Conservation (phyloP, 2,888 invertebrate species). For the Xylota segnis region DNA sequence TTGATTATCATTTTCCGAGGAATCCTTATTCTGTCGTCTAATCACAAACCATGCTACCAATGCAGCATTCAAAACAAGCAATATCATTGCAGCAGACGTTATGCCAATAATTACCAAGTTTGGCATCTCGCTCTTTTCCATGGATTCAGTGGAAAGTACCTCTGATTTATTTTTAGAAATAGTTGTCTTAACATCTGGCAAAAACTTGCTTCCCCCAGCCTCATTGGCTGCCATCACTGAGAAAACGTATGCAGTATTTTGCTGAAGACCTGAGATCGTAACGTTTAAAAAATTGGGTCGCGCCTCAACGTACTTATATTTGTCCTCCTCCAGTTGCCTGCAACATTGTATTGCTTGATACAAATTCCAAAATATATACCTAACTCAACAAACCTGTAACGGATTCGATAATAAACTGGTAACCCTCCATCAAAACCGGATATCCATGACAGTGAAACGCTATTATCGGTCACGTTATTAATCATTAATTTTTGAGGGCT, state of each 20-base stretch:
- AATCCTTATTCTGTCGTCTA: slow-evolving; percentile 81
- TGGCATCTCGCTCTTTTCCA: slow-evolving; percentile 82
- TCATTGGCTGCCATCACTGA: slow-evolving; percentile 83
- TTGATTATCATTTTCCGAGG: slow-evolving; percentile 81
- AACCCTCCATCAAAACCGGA: slow-evolving; percentile 82
- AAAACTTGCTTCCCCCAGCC: slow-evolving; percentile 82
- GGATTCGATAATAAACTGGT: slow-evolving; percentile 81
- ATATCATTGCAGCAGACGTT: slow-evolving; percentile 82
- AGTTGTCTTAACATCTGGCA: slow-evolving; percentile 80
- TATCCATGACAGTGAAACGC: slow-evolving; percentile 80
- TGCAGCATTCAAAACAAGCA: slow-evolving; percentile 81
- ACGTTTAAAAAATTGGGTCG: slow-evolving; percentile 80
- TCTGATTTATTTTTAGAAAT: slow-evolving; percentile 75
- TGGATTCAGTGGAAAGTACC: slow-evolving; percentile 81
- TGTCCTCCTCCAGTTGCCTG: slow-evolving; percentile 81
- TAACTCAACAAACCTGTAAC: slow-evolving; percentile 77
- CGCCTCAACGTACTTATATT: slow-evolving; percentile 81
- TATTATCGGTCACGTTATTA: slow-evolving; percentile 81
- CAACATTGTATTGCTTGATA: neutral
- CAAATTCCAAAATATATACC: neutral
- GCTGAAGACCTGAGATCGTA: slow-evolving; percentile 80
- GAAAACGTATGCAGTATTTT: slow-evolving; percentile 81
- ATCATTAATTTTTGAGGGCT: slow-evolving; percentile 80
- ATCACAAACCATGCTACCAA: slow-evolving; percentile 83
- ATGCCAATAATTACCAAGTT: slow-evolving; percentile 83